Base-by-base conservation (phyloP, 2,888 invertebrate species). In the Polyploca ridens region DNA sequence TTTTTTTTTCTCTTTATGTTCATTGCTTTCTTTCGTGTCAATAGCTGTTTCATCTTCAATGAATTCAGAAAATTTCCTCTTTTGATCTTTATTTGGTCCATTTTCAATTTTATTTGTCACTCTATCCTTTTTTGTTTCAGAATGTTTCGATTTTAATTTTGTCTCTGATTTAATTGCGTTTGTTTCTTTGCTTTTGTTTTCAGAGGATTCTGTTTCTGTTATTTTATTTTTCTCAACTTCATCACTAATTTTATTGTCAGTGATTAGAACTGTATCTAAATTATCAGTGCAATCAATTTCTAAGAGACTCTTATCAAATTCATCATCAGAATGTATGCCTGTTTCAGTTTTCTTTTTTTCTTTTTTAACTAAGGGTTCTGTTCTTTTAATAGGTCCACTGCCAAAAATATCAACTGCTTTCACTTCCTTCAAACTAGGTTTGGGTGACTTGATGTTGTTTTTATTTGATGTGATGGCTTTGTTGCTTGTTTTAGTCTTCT, bases 281-380 rank as follows among this genome's bases (percentile, higher is more conserved):
- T 62, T 69, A 59, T 66, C 59, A 62, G 63, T 64, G 66, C 59
- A 62, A 33, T 62, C 35, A 16, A n/a, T 19, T 33, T 74, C 95
- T 69, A 95, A 81, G 16, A 97, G 87, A 19, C 96, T 96, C 75
- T 95, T 94, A 77, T 96, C 96, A 87, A 98, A 97, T 65, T 96
- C 96, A 41, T 96, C 95, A 89, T 97, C 95, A 77, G 95, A 94
- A 82, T 96, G 96, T 74, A 95, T 94, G 38, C 95, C 91, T n/a
- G 86, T 83, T 79, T 94, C 93, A 38, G 92, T 93, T 41, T 85
- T 85, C 78, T 87, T 94, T 79, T 86, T 91, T 76, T 72, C 82
- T 85, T 88, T 94, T 81, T 83, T 92, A 33, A 89, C 91, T 84
- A 85, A 83, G 72, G 78, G 93, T 82, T 95, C 94, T 8, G 95